These are phyloP conservation scores for Pseudococcus longispinus DNA, from an alignment of 2,888 invertebrate species.

Conservation along the genomic window DNA sequence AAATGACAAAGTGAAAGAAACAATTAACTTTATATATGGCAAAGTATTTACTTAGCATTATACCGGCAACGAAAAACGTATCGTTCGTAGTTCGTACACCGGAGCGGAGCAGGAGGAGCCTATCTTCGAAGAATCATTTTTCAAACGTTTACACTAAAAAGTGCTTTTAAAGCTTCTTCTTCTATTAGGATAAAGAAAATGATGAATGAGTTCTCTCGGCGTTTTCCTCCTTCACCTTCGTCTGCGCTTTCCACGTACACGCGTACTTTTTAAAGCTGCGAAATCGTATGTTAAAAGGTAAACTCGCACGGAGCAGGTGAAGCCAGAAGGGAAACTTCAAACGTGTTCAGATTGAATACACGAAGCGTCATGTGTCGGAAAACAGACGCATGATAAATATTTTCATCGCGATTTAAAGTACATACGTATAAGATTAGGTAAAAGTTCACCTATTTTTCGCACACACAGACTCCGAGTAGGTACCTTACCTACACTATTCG, in stretches of 20 bases:
- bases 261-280: conserved; percentile 18
- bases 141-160: conserved; percentile 44
- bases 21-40: conserved; percentile 17
- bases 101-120: background rate
- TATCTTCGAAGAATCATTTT: conserved; percentile 43
- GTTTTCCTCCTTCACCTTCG: background rate
- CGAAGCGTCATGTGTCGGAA: conserved; percentile 7
- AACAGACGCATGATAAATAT: conserved; percentile 31
- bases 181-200: conserved; percentile 31
- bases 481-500: background rate
- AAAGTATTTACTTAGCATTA: conserved; percentile 20
- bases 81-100: conserved; percentile 9
- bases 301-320: background rate
- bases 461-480: background rate
- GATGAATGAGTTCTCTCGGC: conserved; percentile 28
- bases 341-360: conserved; percentile 28
- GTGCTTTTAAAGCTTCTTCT: conserved; percentile 33
- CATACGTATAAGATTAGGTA: background rate
- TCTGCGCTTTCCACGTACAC: background rate
- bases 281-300: conserved; percentile 34
- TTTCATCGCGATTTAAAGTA: conserved; percentile 21
- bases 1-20: conserved; percentile 27
- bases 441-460: background rate
- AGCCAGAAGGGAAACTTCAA: background rate
- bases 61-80: background rate